Percentiles rank a stretch among this genome's conserved stretches.
Evolutionary conservation across 2,888 invertebrate genomes (phyloP).

Genomic region (Melieria omissa): DNA sequence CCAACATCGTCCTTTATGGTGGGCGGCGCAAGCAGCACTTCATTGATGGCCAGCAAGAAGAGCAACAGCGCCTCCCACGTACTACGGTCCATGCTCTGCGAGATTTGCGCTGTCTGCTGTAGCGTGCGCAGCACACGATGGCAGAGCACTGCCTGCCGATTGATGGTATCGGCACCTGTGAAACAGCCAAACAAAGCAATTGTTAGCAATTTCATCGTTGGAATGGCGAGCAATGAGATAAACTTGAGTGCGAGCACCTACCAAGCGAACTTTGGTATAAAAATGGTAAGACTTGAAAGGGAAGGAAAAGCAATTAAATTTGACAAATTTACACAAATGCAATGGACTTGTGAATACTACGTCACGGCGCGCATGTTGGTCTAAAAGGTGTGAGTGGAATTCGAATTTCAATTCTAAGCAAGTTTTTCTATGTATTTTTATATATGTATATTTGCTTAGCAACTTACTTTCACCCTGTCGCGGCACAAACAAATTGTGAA

Average conservation of each 20-base stretch:
- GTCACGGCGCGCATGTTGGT: neutral
- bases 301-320: conserved; percentile 33
- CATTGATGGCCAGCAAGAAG: conserved; percentile 90
- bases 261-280: conserved; percentile 85
- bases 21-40: conserved; percentile 90
- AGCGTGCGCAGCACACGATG: conserved; percentile 89
- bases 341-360: neutral
- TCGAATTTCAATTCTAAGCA: too few relatives aligned
- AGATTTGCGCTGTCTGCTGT: conserved; percentile 82
- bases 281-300: conserved; percentile 88
- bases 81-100: conserved; percentile 79
- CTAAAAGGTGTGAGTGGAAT: too few relatives aligned
- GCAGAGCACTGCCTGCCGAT: conserved; percentile 92
- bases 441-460: neutral
- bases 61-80: conserved; percentile 92
- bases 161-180: conserved; percentile 87
- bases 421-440: too few relatives aligned
- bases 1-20: conserved; percentile 95
- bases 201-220: neutral
- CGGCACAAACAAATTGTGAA: conserved; percentile 94
- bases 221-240: neutral
- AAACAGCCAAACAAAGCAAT: conserved; percentile 8
- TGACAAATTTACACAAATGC: neutral
- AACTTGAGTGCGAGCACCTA: conserved; percentile 67
- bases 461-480: conserved; percentile 89